Evolutionary conservation across 2,888 invertebrate genomes (phyloP).

Genomic region (Boloria euphrosyne): DNA sequence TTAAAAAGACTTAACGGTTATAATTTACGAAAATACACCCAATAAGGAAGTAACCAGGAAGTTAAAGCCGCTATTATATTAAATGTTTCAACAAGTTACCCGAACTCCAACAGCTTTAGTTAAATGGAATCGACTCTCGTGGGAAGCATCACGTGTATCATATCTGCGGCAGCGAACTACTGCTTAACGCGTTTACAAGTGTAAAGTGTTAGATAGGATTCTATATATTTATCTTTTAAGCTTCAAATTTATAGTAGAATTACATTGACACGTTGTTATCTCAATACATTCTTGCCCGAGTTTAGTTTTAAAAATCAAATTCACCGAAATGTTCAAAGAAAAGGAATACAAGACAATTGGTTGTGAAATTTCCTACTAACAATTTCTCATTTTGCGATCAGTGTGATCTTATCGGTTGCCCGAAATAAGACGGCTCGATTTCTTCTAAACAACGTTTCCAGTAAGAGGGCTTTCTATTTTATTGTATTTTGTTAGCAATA

Average conservation of each 20-base stretch:
- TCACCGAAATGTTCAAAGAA: constrained; percentile 6
- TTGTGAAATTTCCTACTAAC: constrained; percentile 18
- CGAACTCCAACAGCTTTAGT: constrained; percentile 30
- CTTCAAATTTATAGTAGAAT: not conserved
- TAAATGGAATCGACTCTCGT: constrained; percentile 30
- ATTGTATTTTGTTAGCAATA: constrained; percentile 78
- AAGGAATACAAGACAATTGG: constrained; percentile 4
- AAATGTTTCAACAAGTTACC: constrained; percentile 34
- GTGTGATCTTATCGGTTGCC: constrained; percentile 25
- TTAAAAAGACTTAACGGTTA: constrained; percentile 10
- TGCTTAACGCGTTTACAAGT: constrained; percentile 19
- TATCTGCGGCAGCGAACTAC: constrained; percentile 20
- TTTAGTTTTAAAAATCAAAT: not conserved
- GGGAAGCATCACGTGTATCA: constrained; percentile 30
- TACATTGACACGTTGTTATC: not conserved
- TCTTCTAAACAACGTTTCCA: constrained; percentile 27
- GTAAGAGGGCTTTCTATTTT: constrained; percentile 53
- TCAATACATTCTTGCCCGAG: not conserved
- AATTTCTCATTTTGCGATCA: constrained; percentile 27
- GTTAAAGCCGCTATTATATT: constrained; percentile 30
- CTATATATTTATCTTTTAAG: not conserved
- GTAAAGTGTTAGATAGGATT: constrained; percentile 15
- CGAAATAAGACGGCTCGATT: constrained; percentile 25
- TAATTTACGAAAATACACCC: constrained; percentile 22
- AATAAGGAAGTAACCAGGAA: constrained; percentile 15